Percentiles rank a stretch among this genome's conserved stretches.
These are phyloP conservation scores for Sylvia borin DNA, from an alignment of 2,797 vertebrate genomes.

Conservation along the genomic window DNA sequence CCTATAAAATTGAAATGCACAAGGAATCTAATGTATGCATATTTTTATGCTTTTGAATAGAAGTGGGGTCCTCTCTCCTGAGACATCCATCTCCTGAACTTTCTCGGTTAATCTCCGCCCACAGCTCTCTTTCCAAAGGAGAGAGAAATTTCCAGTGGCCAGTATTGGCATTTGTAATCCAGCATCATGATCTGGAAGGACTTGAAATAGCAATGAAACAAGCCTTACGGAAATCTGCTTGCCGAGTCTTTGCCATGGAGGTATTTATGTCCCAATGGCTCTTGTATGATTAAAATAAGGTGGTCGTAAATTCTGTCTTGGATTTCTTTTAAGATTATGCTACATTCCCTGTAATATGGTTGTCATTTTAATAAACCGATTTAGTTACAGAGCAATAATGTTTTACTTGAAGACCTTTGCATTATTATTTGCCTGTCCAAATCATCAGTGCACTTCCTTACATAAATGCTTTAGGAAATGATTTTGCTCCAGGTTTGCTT, in stretches of 20 bases:
- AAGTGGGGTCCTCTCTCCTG: slow-evolving; percentile 96
- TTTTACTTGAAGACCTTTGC: background rate
- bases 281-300: background rate
- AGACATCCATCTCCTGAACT: slow-evolving; percentile 98
- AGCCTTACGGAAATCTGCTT: slow-evolving; percentile 96
- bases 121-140: slow-evolving; percentile 97
- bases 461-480: background rate
- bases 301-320: background rate
- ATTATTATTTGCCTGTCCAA: background rate
- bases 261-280: slow-evolving; percentile 69
- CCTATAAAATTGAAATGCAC: background rate
- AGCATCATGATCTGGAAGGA: slow-evolving; percentile 97
- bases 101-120: slow-evolving; percentile 96
- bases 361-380: background rate
- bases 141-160: slow-evolving; percentile 99
- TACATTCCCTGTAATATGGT: background rate
- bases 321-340: background rate
- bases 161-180: slow-evolving; percentile 97
- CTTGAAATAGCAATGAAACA: slow-evolving; percentile 99
- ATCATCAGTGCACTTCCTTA: background rate
- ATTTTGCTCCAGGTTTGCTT: background rate
- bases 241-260: slow-evolving; percentile 99
- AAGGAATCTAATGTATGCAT: slow-evolving; percentile 52
- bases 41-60: slow-evolving; percentile 78
- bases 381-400: background rate